Percentiles rank a stretch among this genome's conserved stretches.
These are phyloP conservation scores for Hucho hucho DNA, from an alignment of 2,113 vertebrate species.

Conservation along the genomic window DNA sequence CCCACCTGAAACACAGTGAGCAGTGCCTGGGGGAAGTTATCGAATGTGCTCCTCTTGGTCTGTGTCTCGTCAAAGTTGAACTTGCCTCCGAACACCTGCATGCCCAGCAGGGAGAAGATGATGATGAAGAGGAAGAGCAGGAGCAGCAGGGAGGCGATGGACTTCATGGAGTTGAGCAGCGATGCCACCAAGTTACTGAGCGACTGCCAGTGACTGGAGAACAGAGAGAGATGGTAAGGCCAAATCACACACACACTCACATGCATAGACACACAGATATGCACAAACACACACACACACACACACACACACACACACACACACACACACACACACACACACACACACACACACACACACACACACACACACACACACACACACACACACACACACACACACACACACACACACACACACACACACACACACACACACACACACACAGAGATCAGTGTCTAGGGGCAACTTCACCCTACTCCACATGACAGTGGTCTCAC, in stretches of 20 bases:
- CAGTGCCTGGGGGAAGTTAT: slow-evolving; percentile 97
- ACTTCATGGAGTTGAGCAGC: slow-evolving; percentile 98
- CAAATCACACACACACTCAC: too few species aligned
- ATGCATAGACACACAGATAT: too few species aligned
- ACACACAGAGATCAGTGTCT: too few species aligned
- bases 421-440: too few species aligned
- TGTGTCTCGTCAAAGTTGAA: slow-evolving; percentile 98
- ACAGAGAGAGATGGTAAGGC: neutral
- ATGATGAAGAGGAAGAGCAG: slow-evolving; percentile 99
- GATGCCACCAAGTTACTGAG: slow-evolving; percentile 98
- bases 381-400: too few species aligned
- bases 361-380: too few species aligned
- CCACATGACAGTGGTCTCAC: slow-evolving; percentile 67
- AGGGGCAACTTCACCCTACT: neutral
- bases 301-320: too few species aligned
- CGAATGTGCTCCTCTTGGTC: slow-evolving; percentile 96
- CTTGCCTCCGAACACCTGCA: slow-evolving; percentile 99
- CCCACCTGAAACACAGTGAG: slow-evolving; percentile 98
- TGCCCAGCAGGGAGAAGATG: slow-evolving; percentile 98
- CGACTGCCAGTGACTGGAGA: slow-evolving; percentile 90
- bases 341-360: too few species aligned
- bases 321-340: too few species aligned
- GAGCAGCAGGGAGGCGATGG: slow-evolving; percentile 95
- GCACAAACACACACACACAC: too few species aligned
- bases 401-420: too few species aligned